phyloP scores from a whole-genome alignment of 1,140 invertebrate species.

The Scaptomyza hsui region DNA sequence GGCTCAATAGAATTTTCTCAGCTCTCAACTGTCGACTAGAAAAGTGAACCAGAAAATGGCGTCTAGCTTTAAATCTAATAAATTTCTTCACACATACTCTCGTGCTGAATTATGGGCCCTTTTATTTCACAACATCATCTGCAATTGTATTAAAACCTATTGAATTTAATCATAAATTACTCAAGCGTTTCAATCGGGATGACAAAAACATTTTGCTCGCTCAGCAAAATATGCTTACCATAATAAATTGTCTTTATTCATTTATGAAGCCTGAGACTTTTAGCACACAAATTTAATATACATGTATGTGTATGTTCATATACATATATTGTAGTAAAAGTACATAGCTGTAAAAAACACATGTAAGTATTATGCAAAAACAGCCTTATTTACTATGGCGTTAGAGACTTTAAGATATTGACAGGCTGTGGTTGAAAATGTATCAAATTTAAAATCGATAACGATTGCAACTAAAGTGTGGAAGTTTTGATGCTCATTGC shows the following conservation, averaged over 20 bases:
- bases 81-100: not conserved
- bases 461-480: no score
- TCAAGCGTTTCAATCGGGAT: constrained; percentile 11
- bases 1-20: constrained; percentile 59
- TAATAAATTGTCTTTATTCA: constrained; percentile 1
- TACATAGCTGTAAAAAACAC: not conserved
- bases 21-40: constrained; percentile 15
- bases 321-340: not conserved
- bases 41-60: not conserved
- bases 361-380: no score
- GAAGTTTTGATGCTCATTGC: no score
- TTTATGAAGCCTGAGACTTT: not conserved
- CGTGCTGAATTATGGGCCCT: constrained; percentile 9
- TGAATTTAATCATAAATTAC: constrained; percentile 23
- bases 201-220: constrained; percentile 8
- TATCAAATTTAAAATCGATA: no score
- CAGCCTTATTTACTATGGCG: no score
- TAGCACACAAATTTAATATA: not conserved
- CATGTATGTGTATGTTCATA: not conserved
- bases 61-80: constrained; percentile 15
- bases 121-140: constrained; percentile 21
- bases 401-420: no score
- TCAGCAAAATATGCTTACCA: constrained; percentile 16
- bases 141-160: constrained; percentile 14
- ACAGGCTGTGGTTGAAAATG: no score